Conservation (phyloP, 2,113 vertebrate species). For the Trochalopteron elliotii region DNA sequence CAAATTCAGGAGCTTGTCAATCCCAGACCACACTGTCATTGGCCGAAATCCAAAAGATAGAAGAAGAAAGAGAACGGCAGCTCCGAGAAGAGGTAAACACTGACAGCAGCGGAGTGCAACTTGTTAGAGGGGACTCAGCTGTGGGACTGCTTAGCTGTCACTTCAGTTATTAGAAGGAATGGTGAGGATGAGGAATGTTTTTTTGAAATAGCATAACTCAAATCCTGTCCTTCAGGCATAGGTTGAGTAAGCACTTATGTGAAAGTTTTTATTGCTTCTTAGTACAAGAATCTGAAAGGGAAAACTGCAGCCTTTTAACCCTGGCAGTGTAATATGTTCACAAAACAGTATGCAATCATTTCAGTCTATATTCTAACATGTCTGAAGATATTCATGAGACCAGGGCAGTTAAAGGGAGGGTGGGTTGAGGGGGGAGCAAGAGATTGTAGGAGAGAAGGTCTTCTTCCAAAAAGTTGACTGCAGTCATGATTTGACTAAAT, state of each 20-base stretch:
- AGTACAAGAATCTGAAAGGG: not conserved
- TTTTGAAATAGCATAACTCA: not conserved
- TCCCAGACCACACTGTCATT: constrained; percentile 88
- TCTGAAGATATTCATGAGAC: not conserved
- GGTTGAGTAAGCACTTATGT: not conserved
- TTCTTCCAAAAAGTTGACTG: not conserved
- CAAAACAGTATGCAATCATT: not conserved
- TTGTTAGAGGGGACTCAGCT: not conserved
- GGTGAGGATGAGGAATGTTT: not conserved
- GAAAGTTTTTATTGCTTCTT: not conserved
- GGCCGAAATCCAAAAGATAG: constrained; percentile 96
- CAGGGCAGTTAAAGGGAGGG: not conserved
- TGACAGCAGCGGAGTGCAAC: too few relatives aligned
- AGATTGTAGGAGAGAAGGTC: not conserved
- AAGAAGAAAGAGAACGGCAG: constrained; percentile 92
- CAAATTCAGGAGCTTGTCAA: constrained; percentile 78
- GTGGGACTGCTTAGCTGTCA: not conserved
- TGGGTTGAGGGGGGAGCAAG: rapidly evolving
- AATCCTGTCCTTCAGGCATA: not conserved
- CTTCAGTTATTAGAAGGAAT: not conserved
- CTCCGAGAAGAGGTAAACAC: constrained; percentile 85
- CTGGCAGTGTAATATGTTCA: not conserved
- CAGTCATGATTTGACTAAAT: not conserved
- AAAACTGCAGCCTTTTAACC: not conserved
- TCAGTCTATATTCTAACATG: rapidly evolving